Percentiles rank a stretch among this genome's conserved stretches.
phyloP scores from a whole-genome alignment of 1,140 invertebrate species.

The Plodia interpunctella region DNA sequence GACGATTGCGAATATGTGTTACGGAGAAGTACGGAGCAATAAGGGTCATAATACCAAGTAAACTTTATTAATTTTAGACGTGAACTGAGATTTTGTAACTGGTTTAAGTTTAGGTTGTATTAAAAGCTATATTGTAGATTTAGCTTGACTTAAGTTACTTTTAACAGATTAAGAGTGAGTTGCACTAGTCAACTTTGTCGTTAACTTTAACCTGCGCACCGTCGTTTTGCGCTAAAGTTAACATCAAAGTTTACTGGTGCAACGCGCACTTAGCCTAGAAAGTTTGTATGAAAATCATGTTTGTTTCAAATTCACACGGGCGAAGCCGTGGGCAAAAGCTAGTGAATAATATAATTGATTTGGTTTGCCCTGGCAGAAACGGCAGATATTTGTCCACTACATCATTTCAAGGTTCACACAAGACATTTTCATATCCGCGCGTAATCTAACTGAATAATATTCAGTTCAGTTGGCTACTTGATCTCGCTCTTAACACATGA shows the following conservation, averaged over 20 bases:
- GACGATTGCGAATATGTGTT: not conserved
- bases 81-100: not conserved
- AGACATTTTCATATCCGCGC: not conserved
- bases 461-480: not conserved
- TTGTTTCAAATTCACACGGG: no score
- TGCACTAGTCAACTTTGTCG: no score
- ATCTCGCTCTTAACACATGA: not conserved
- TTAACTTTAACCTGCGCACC: no score
- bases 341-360: no score
- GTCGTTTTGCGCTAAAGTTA: no score
- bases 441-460: not conserved
- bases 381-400: not conserved
- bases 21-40: not conserved
- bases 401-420: not conserved
- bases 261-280: no score
- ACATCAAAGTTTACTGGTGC: no score
- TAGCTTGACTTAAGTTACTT: no score
- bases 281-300: no score
- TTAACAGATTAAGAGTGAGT: no score
- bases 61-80: not conserved
- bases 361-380: no score
- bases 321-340: no score
- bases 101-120: not conserved
- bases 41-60: not conserved
- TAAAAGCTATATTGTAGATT: not conserved